Evolutionary conservation across 1,140 invertebrate species (phyloP), one percentile per base, ranked within the genome.

Genomic region (Coenobita brevimanus): DNA sequence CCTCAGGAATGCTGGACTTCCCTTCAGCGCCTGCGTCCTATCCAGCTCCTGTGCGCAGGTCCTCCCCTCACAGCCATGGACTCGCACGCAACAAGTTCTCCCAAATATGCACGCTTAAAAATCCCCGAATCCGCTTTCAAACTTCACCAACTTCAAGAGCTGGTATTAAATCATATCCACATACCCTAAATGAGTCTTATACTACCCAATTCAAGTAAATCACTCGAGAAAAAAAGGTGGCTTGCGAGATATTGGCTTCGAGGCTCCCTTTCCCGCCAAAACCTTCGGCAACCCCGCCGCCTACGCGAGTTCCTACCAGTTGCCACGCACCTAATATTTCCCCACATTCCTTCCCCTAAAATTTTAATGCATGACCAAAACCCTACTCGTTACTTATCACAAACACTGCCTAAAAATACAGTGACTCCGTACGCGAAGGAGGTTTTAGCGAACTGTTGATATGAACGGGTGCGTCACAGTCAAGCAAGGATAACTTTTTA

Each of bases 221-320:
- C 54, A 38, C n/a, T 38, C 79, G 38, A 3, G 38, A 3, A 76
- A 15, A 41, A 46, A 41, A 46, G 27, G 27, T 24, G 3, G 73
- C 10, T 24, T 3, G n/a, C 10, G 30, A 73, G 33, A 41, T 54
- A 64, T 0, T 75, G 30, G 17, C 43, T 76, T 76, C n/a, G 21
- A 81, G 41, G 30, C 38, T 21, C 71, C 57, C 85, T 57, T 87
- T 87, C 85, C 75, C 85, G 85, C 85, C 85, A 87, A 87, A 87
- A 87, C 76, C 50, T 76, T 87, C 21, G 85, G 75, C 75, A 87
- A 87, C 75, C 85, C 76, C 78, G 78, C 76, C 85, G 85, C 85
- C 84, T 80, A 87, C 76, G 78, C 85, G 69, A 87, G 85, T 81
- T 73, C 57, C 33, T 36, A 21, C 0, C 8, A 21, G 82, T 41